Base-by-base conservation (phyloP, 2,113 vertebrate species). In the Pedetes capensis region DNA sequence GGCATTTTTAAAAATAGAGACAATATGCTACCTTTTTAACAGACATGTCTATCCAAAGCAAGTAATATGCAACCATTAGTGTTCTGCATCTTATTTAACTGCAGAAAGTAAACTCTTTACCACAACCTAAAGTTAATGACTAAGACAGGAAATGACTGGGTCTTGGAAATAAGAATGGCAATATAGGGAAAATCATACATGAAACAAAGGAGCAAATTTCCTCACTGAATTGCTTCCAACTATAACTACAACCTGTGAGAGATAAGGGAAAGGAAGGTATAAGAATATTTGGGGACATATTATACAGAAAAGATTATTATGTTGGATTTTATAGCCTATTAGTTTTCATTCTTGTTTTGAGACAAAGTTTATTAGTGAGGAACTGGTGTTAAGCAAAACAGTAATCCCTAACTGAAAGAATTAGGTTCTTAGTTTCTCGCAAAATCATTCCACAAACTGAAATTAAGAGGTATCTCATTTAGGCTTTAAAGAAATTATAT, bases 231-330 rank as follows among this genome's bases (percentile, higher is more conserved):
- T 49, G 17, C 6, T 69, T 61, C 61, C 5, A 57, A 13, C 3
- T 37, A 5, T 8, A n/a, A 20, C 2, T 47, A 55, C 14, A 59
- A 13, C 9, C 3, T 42, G 51, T 23, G 20, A 69, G 32, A 3
- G 6, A 27, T 68, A 2, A 37, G 22, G 5, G 5, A 6, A 4
- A 9, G 3, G n/a, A 17, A 14, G 11, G 13, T 4, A 13, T 39
- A 44, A 57, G 5, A n/a, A 42, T 76, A 63, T 27, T 34, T 57
- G 29, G 20, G 42, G 17, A 16, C 14, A 59, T 57, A 64, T 42
- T 89, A 2, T 34, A 69, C 2, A 16, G 25, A 63, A 82, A 92
- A 87, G 5, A 0, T 23, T 53, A 10, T 57, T 2, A 74, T 4
- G 0, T 22, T 49, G 18, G 80, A n/a, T 1, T 75, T 81, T 47